Evolutionary conservation across 2,113 vertebrate species (phyloP).

Genomic region (Gila orcuttii): DNA sequence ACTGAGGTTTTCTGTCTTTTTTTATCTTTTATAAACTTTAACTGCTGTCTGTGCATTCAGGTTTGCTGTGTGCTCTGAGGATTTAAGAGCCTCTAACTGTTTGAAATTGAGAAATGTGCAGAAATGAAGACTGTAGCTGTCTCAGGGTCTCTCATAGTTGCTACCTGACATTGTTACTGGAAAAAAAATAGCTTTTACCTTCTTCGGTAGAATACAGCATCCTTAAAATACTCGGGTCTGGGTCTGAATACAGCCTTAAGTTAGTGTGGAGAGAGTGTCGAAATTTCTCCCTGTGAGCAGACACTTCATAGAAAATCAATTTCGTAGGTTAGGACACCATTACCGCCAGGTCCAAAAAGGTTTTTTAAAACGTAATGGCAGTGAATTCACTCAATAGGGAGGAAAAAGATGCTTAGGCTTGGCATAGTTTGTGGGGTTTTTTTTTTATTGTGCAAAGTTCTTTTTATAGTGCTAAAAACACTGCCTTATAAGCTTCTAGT

Average conservation of each 20-base stretch:
- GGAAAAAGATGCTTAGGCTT: neutral
- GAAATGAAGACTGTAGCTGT: neutral
- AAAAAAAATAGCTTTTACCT: constrained; percentile 5
- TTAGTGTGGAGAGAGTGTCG: constrained; percentile 14
- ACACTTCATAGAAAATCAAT: constrained; percentile 47
- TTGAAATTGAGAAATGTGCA: constrained; percentile 6
- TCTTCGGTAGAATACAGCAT: neutral
- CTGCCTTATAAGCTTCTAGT: neutral
- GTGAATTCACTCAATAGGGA: neutral
- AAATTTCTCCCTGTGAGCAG: constrained; percentile 12
- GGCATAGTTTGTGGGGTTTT: neutral
- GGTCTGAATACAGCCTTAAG: neutral
- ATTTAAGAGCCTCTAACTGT: constrained; percentile 1
- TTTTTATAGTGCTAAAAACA: neutral
- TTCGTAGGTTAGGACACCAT: constrained; percentile 39
- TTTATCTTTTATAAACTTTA: neutral
- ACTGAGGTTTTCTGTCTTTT: neutral
- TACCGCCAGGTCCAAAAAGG: neutral
- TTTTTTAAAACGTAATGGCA: constrained; percentile 13
- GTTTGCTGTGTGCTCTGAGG: neutral
- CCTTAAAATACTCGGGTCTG: neutral
- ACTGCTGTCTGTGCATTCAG: neutral
- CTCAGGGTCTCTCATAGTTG: neutral
- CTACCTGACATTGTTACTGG: neutral
- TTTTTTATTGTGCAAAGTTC: neutral